These are phyloP conservation scores for Furnarius figulus DNA, from an alignment of 2,113 vertebrate genomes.

Conservation along the genomic window DNA sequence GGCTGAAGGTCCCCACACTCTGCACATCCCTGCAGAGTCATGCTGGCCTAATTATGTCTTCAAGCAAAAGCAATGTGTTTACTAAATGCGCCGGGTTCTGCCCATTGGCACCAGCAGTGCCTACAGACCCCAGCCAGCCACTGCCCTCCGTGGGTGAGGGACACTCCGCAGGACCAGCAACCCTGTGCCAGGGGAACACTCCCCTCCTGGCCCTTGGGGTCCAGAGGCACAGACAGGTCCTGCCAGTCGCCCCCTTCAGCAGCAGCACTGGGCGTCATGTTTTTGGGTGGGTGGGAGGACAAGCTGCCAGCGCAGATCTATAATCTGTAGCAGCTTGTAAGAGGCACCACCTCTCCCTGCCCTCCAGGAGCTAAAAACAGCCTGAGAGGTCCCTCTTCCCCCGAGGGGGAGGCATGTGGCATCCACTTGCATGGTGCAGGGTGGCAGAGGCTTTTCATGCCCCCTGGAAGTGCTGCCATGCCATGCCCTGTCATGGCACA, in stretches of 20 bases:
- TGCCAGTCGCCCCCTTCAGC: not conserved
- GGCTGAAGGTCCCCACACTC: not conserved
- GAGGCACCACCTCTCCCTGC: constrained; percentile 50
- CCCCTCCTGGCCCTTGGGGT: not conserved
- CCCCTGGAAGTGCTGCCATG: accelerated
- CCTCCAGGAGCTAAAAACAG: constrained; percentile 59
- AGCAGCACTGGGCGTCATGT: not conserved
- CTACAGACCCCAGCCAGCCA: not conserved
- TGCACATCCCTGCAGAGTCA: not conserved
- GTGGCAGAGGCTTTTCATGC: not conserved
- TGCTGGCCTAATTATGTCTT: not conserved
- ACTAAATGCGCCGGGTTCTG: not conserved
- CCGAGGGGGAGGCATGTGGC: not conserved
- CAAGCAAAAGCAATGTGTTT: not conserved
- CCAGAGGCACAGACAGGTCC: not conserved
- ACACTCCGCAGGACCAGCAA: accelerated
- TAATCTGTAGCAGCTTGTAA: constrained; percentile 58
- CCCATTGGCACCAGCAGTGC: accelerated
- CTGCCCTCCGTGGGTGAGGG: accelerated
- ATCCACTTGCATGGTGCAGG: not conserved
- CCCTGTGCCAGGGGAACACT: accelerated
- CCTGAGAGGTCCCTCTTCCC: constrained; percentile 17
- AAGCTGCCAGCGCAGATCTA: constrained; percentile 64
- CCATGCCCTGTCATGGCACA: not conserved
- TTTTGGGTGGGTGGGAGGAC: constrained; percentile 43